phyloP scores from a whole-genome alignment of 1,140 invertebrate genomes.

The Ceratina calcarata region DNA sequence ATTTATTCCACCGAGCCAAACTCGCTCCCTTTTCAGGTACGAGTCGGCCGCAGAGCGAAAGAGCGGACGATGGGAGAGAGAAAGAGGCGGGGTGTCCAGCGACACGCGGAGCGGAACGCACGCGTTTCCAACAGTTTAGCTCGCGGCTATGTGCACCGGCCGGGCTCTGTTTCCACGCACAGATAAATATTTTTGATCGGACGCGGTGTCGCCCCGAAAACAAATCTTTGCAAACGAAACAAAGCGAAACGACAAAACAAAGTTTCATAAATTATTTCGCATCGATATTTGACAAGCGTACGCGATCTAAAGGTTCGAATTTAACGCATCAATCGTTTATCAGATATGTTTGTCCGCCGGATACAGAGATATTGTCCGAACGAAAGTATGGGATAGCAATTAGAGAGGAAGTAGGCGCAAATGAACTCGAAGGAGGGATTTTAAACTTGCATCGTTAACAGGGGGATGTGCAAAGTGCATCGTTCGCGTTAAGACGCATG shows the following conservation, averaged over 20 bases:
- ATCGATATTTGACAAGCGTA: too few species aligned
- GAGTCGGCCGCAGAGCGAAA: not conserved
- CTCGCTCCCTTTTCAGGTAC: conserved; percentile 22
- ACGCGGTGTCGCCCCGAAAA: not conserved
- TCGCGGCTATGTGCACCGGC: not conserved
- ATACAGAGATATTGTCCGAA: too few species aligned
- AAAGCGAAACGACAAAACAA: too few species aligned
- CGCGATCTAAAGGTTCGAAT: too few species aligned
- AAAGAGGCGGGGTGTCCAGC: conserved; percentile 3
- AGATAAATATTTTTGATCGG: not conserved
- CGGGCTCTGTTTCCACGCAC: not conserved
- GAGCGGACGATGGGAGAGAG: not conserved
- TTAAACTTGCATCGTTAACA: conserved; percentile 2
- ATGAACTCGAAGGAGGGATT: not conserved
- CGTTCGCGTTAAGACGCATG: conserved; percentile 8
- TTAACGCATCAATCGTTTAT: too few species aligned
- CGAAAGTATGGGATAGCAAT: not conserved
- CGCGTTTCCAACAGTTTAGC: conserved; percentile 7
- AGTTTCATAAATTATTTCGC: too few species aligned
- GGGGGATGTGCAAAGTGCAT: not conserved
- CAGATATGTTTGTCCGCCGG: too few species aligned
- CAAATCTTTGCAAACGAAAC: not conserved
- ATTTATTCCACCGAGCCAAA: conserved; percentile 45
- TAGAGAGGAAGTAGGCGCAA: not conserved
- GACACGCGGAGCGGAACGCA: conserved; percentile 38